Evolutionary conservation across 1,140 invertebrate species (phyloP).

Genomic region (Procambarus clarkii): DNA sequence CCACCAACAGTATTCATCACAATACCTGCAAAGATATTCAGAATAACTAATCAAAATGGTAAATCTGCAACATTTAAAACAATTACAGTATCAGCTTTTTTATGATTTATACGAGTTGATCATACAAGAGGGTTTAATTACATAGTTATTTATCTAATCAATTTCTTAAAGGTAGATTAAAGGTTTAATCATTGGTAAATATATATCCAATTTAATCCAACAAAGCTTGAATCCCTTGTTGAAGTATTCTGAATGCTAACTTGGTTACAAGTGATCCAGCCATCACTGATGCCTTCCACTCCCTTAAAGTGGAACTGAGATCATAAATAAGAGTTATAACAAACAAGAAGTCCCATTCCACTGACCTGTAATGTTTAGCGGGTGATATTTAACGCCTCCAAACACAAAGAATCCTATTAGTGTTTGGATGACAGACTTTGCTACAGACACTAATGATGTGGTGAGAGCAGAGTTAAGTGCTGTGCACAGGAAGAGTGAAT

Average conservation of each 20-base stretch:
- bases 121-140: no score
- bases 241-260: neutral
- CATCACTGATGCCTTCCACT: no score
- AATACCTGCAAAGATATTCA: neutral
- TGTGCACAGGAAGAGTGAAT: slow-evolving; percentile 78
- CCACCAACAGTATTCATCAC: neutral
- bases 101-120: no score
- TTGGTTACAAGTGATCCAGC: neutral
- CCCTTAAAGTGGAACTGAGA: neutral
- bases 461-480: slow-evolving; percentile 78
- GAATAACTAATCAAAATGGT: neutral
- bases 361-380: slow-evolving; percentile 75
- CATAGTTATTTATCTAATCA: no score
- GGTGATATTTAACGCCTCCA: slow-evolving; percentile 76
- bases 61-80: neutral
- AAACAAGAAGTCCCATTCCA: no score
- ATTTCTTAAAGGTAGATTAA: no score
- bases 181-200: no score
- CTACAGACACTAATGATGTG: slow-evolving; percentile 77
- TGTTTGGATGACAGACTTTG: slow-evolving; percentile 78
- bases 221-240: neutral
- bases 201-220: no score
- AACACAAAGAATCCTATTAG: slow-evolving; percentile 78
- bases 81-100: no score
- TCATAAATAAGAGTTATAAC: neutral